Evolutionary conservation across 2,113 vertebrate genomes (phyloP).

Genomic region (Falcunculus frontatus): DNA sequence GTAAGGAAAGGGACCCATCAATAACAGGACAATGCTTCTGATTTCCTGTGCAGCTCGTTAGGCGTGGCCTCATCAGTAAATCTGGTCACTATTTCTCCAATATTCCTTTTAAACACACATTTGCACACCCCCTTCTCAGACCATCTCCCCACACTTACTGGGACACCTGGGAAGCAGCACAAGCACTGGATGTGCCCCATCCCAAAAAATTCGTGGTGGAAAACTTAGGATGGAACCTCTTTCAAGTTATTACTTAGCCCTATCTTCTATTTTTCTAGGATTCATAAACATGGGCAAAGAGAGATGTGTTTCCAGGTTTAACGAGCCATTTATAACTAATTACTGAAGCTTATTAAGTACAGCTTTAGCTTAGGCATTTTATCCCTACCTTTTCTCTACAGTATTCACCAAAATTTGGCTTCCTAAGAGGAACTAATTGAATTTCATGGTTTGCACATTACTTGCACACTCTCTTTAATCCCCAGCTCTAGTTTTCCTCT

Average conservation of each 20-base stretch:
- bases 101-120: not conserved
- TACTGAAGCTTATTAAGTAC: slow-evolving; percentile 65
- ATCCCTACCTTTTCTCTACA: slow-evolving; percentile 66
- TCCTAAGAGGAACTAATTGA: slow-evolving; percentile 71
- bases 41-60: slow-evolving; percentile 11
- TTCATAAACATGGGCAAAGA: not conserved
- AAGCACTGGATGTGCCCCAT: too few relatives aligned
- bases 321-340: slow-evolving; percentile 64
- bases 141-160: not conserved
- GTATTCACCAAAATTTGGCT: slow-evolving; percentile 73
- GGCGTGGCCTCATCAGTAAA: not conserved
- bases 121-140: not conserved
- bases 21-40: not conserved
- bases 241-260: slow-evolving; percentile 14
- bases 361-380: slow-evolving; percentile 65
- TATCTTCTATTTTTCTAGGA: not conserved
- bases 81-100: not conserved
- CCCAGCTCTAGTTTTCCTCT: slow-evolving; percentile 44
- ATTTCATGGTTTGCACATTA: slow-evolving; percentile 69
- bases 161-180: not conserved
- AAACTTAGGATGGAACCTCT: not conserved
- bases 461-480: slow-evolving; percentile 67
- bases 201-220: not conserved
- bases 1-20: slow-evolving; percentile 4
- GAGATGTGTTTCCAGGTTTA: slow-evolving; percentile 42